phyloP scores from a whole-genome alignment of 1,140 invertebrate genomes.

The Pristionchus pacificus region DNA sequence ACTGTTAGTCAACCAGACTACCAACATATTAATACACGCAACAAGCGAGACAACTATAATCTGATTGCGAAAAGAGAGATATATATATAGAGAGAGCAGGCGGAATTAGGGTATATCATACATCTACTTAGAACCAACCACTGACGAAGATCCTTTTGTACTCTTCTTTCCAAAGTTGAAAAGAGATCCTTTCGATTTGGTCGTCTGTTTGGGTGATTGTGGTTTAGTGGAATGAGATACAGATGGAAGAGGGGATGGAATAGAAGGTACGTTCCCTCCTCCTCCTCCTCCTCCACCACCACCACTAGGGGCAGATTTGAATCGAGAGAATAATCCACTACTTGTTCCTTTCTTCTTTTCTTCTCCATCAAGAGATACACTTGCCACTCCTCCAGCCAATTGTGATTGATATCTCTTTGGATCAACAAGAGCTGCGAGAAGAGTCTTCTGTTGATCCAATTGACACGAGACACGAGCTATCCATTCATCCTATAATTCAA shows the following conservation, averaged over 20 bases:
- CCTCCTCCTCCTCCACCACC: constrained; percentile 1
- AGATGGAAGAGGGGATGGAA: constrained; percentile 1
- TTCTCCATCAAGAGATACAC: constrained; percentile 12
- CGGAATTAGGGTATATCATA: not conserved
- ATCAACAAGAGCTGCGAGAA: constrained; percentile 53
- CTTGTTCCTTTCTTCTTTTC: not conserved
- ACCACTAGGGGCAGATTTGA: constrained; percentile 15
- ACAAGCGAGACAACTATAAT: too few species aligned
- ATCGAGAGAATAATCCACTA: constrained; percentile 3
- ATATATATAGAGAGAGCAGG: not conserved
- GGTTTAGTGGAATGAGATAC: constrained; percentile 11
- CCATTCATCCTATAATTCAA: constrained; percentile 42
- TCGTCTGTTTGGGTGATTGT: constrained; percentile 31
- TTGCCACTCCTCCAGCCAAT: constrained; percentile 19
- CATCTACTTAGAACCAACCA: constrained; percentile 18
- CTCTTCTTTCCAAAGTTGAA: constrained; percentile 33
- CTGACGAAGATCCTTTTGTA: constrained; percentile 14
- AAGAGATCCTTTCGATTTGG: constrained; percentile 24
- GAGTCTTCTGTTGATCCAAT: constrained; percentile 52
- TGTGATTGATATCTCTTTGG: constrained; percentile 38
- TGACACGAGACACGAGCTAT: constrained; percentile 43
- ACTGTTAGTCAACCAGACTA: too few species aligned
- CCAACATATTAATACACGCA: too few species aligned
- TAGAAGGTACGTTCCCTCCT: constrained; percentile 4
- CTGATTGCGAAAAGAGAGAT: not conserved